Evolutionary conservation across 2,113 vertebrate genomes (phyloP).

Genomic region (Anseranas semipalmata): DNA sequence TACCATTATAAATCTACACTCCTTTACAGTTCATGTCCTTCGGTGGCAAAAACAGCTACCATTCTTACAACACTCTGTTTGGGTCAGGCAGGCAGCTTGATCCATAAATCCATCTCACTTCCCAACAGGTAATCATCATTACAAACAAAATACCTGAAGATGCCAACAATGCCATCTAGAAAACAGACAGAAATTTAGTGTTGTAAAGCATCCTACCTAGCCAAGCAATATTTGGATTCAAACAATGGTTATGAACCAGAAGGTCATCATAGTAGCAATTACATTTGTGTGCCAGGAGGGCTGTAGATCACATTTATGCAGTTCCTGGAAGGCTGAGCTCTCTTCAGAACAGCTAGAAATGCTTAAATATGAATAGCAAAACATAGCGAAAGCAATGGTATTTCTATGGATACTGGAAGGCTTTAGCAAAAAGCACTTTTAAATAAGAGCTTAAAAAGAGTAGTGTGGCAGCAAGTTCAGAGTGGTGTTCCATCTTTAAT

Average conservation of each 20-base stretch:
- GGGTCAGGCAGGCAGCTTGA: neutral
- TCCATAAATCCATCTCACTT: neutral
- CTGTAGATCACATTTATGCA: slow-evolving; percentile 8
- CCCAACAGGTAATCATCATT: neutral
- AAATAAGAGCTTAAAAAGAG: neutral
- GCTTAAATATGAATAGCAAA: slow-evolving; percentile 5
- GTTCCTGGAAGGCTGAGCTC: slow-evolving; percentile 30
- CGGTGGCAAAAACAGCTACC: neutral
- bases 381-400: neutral
- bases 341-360: slow-evolving; percentile 4
- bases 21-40: neutral
- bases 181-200: neutral
- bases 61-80: neutral
- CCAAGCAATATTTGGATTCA: neutral
- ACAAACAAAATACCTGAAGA: neutral
- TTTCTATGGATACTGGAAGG: slow-evolving; percentile 23
- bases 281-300: slow-evolving; percentile 4
- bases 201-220: neutral
- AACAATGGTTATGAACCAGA: neutral
- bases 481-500: neutral
- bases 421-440: neutral
- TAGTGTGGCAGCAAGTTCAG: neutral
- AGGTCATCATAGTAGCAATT: slow-evolving; percentile 2
- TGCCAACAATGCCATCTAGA: neutral
- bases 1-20: neutral